Conservation (phyloP, 2,888 invertebrate species). For the Pantelozetes paolii region DNA sequence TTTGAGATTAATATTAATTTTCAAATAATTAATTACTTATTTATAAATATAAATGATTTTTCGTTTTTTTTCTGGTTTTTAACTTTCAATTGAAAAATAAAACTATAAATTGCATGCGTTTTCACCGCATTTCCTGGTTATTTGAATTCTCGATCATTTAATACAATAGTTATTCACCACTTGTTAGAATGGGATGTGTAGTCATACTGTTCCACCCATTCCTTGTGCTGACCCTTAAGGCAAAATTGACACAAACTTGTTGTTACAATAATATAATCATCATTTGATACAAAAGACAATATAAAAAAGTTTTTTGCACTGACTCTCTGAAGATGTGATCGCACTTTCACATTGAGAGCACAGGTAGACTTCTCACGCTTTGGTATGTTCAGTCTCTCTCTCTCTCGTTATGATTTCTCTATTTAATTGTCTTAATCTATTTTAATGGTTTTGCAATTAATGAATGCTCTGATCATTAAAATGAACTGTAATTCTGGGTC, state of each 20-base stretch:
- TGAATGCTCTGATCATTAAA: neutral
- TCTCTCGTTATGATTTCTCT: neutral
- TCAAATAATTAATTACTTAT: conserved; percentile 1
- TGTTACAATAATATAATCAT: neutral
- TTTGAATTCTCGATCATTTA: neutral
- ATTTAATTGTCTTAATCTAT: neutral
- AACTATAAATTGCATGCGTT: neutral
- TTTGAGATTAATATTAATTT: conserved; percentile 7
- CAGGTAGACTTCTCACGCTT: neutral
- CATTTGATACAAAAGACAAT: too few relatives aligned
- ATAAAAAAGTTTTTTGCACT: too few relatives aligned
- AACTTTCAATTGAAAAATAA: neutral
- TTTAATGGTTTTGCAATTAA: neutral
- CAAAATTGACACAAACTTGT: conserved; percentile 11
- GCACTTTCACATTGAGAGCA: neutral
- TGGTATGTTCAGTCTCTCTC: too few relatives aligned
- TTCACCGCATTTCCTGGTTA: conserved; percentile 4
- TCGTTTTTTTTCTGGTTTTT: neutral
- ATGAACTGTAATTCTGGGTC: too few relatives aligned
- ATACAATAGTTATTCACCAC: neutral
- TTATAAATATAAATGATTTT: conserved; percentile 1
- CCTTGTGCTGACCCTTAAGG: conserved; percentile 13
- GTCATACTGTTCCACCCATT: conserved; percentile 5
- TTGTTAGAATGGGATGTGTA: neutral
- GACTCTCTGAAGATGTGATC: too few relatives aligned